Base-by-base conservation (phyloP, 2,113 vertebrate genomes). In the Halichoeres trimaculatus region DNA sequence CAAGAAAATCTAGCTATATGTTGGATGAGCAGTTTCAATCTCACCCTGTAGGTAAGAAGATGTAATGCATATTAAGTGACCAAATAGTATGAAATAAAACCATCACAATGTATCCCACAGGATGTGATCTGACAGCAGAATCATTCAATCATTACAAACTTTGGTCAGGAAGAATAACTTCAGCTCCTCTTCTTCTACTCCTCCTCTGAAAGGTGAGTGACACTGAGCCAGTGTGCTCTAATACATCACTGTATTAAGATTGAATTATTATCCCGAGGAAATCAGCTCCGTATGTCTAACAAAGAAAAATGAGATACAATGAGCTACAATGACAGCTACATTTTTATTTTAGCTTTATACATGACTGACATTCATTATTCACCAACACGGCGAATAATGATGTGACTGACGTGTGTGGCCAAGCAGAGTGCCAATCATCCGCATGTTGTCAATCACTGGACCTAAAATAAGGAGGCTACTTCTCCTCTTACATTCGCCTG, bases 231-330 rank as follows among this genome's bases (percentile, higher is more conserved):
- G 17, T 16, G 43, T 65, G 34, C 34, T 55, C 13, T 23, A 3
- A 16, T 26, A 63, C 53, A 62, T 74, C 70, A 66, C 60, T 54
- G 59, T 34, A 41, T 77, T 36, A 26, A 40, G 51, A 66, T 52
- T 50, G 16, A 24, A 51, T 65, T 50, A 70, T 65, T 34, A 41
- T 45, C 17, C 7, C 1, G 40, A 4, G n/a, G 13, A 68, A 73
- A 54, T 35, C 12, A 67, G 16, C 3, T 1, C 24, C 57, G 61
- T 20, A 5, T 1, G 20, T 67, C 62, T 26, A 72, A 69, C n/a
- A 16, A 10, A 22, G 19, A 10, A 19, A 51, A 81, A 30, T 56
- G 4, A 65, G 76, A 61, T 45, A 61, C 41, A 67, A 43, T 61
- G 2, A 66, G 55, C 41, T 13, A 12, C 12, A 30, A 30, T 30